Evolutionary conservation across 2,888 invertebrate species (phyloP).

Genomic region (Flexamia atlantica): DNA sequence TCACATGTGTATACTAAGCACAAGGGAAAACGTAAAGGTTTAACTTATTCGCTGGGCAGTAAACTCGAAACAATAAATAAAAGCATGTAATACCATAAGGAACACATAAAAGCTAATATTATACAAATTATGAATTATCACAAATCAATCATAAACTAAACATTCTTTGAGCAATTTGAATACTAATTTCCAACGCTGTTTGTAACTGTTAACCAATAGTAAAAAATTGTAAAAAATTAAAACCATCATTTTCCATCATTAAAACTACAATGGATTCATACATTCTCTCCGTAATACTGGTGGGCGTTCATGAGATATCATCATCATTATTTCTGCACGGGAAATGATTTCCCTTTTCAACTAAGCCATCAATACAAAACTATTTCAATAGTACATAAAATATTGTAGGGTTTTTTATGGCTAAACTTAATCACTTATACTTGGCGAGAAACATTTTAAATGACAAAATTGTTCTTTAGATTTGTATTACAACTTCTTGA

Average conservation of each 20-base stretch:
- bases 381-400: too few relatives aligned
- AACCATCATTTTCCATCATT: neutral
- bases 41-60: neutral
- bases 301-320: neutral
- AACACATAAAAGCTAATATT: slow-evolving; percentile 27
- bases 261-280: neutral
- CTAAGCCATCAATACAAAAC: too few relatives aligned
- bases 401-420: too few relatives aligned
- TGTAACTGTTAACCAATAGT: neutral
- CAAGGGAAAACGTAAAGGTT: neutral
- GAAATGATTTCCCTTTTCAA: too few relatives aligned
- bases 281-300: neutral
- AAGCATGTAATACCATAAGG: slow-evolving; percentile 24
- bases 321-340: neutral
- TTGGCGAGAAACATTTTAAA: neutral
- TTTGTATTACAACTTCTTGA: neutral
- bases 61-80: slow-evolving; percentile 1
- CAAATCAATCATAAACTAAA: slow-evolving; percentile 6
- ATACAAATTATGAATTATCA: slow-evolving; percentile 7
- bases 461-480: neutral
- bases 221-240: neutral
- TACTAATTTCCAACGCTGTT: neutral
- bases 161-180: slow-evolving; percentile 32
- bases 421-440: neutral
- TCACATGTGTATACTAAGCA: neutral